phyloP scores from a whole-genome alignment of 2,797 vertebrate species.

The Oreochromis grahami region DNA sequence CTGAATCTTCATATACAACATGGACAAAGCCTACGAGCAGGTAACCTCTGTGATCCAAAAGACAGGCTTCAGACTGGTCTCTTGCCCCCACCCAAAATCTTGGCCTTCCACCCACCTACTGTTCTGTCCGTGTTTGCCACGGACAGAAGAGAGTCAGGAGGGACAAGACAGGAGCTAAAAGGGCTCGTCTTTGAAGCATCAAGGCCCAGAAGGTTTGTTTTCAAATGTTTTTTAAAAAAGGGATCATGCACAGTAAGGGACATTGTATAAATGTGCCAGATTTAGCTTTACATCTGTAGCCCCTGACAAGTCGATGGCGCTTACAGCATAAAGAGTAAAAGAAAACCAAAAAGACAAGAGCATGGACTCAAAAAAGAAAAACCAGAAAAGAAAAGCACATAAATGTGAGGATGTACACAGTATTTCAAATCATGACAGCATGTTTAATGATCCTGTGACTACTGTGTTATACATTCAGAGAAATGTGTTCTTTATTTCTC shows the following conservation, averaged over 20 bases:
- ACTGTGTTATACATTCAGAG: rapidly evolving
- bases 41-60: not conserved
- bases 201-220: not conserved
- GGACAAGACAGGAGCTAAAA: not conserved
- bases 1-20: not conserved
- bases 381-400: not conserved
- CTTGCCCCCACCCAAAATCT: not conserved
- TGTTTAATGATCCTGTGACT: not conserved
- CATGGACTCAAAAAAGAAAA: not conserved
- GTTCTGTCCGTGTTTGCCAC: not conserved
- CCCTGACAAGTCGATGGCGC: not conserved
- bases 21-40: rapidly evolving
- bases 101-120: not conserved
- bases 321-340: not conserved
- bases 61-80: not conserved
- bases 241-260: not conserved
- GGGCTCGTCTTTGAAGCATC: not conserved
- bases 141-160: not conserved
- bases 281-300: not conserved
- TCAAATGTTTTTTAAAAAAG: not conserved
- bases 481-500: no score
- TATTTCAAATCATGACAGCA: not conserved
- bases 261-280: not conserved
- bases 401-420: not conserved
- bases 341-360: not conserved